These are phyloP conservation scores for Chromis chromis DNA, from an alignment of 2,797 vertebrate genomes.

Conservation along the genomic window DNA sequence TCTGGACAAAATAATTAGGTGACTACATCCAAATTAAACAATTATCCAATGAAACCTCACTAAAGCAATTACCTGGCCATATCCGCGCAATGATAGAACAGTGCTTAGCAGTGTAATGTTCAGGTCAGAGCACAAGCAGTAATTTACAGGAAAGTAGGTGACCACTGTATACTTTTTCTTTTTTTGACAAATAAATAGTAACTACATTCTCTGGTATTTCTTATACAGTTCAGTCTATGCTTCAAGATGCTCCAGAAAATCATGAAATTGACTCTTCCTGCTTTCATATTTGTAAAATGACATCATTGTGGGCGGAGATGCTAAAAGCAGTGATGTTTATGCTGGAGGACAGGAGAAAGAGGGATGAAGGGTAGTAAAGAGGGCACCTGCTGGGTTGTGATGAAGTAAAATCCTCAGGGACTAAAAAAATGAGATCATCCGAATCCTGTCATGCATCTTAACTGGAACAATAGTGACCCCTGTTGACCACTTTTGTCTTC, in stretches of 20 bases:
- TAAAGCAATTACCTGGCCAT: constrained; percentile 65
- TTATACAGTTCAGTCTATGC: not conserved
- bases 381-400: constrained; percentile 76
- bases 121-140: constrained; percentile 12
- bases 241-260: not conserved
- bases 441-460: constrained; percentile 19
- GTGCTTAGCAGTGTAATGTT: constrained; percentile 19
- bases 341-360: constrained; percentile 62
- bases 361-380: constrained; percentile 68
- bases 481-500: constrained; percentile 40
- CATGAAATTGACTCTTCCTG: constrained; percentile 7
- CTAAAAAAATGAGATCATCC: constrained; percentile 78
- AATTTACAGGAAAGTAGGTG: constrained; percentile 3
- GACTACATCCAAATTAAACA: constrained; percentile 65
- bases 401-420: constrained; percentile 67
- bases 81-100: constrained; percentile 33
- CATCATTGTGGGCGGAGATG: constrained; percentile 58
- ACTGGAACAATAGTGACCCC: constrained; percentile 80
- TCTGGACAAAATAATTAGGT: constrained; percentile 65
- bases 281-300: constrained; percentile 55
- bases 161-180: not conserved
- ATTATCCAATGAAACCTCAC: constrained; percentile 68
- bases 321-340: constrained; percentile 60
- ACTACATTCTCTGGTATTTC: not conserved
- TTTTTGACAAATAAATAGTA: constrained; percentile 25